Conservation (phyloP, 2,113 vertebrate species). For the Cyrtonyx montezumae region DNA sequence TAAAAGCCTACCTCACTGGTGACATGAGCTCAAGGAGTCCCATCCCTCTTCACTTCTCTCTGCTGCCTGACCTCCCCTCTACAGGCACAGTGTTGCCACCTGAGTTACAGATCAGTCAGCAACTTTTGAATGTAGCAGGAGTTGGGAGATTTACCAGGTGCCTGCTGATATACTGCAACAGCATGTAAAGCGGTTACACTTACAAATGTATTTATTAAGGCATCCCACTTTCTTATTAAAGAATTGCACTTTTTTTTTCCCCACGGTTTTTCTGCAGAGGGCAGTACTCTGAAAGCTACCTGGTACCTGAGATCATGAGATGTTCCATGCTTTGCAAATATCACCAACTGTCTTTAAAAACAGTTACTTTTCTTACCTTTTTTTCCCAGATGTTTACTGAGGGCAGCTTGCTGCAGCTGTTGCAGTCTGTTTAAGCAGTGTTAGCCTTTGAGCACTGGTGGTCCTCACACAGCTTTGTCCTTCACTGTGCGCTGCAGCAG, state of each 20-base stretch:
- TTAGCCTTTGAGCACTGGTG: not conserved
- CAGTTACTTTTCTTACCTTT: too few relatives aligned
- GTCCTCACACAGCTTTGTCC: not conserved
- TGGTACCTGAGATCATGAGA: not conserved
- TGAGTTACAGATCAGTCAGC: not conserved
- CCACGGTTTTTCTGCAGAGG: not conserved
- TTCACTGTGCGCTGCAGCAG: not conserved
- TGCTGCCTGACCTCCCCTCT: not conserved
- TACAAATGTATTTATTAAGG: not conserved
- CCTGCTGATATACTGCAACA: not conserved
- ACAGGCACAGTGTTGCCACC: not conserved
- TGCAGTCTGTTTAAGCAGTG: not conserved
- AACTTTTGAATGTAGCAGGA: not conserved
- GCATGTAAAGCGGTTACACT: not conserved
- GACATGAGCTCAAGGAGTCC: not conserved
- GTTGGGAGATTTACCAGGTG: not conserved
- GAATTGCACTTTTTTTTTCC: not conserved
- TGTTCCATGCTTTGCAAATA: not conserved
- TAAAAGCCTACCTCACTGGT: not conserved
- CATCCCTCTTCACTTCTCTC: not conserved
- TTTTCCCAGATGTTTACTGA: not conserved
- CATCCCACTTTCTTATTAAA: not conserved
- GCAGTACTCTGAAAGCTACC: not conserved
- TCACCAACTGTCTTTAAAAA: not conserved
- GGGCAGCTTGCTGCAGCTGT: not conserved